These are phyloP conservation scores for Bombyx mori DNA, from an alignment of 1,140 invertebrate genomes.

Conservation along the genomic window ASM3026992v2 NC_085124.1:3435001-3435500, in stretches of 20 bases:
- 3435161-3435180: too few relatives aligned
- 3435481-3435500: too few relatives aligned
- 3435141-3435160: not conserved
- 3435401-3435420: slow-evolving; percentile 4
- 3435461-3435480: too few relatives aligned
- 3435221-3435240: too few relatives aligned
- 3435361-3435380: slow-evolving; percentile 2
- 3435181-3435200: too few relatives aligned
- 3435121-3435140: slow-evolving; percentile 18
- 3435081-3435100: slow-evolving; percentile 19
- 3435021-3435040: slow-evolving; percentile 26
- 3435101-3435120: slow-evolving; percentile 21
- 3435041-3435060: slow-evolving; percentile 29
- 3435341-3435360: slow-evolving; percentile 1
- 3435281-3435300: too few relatives aligned
- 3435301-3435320: not conserved
- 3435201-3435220: too few relatives aligned
- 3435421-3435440: not conserved
- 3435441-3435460: not conserved
- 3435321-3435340: not conserved
- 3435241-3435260: too few relatives aligned
- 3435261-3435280: too few relatives aligned
- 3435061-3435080: slow-evolving; percentile 26
- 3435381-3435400: slow-evolving; percentile 3
- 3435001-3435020: slow-evolving; percentile 5